These are phyloP conservation scores for Romanogobio albipinnatus DNA, from an alignment of 2,113 vertebrate species.

Conservation along the genomic window DNA sequence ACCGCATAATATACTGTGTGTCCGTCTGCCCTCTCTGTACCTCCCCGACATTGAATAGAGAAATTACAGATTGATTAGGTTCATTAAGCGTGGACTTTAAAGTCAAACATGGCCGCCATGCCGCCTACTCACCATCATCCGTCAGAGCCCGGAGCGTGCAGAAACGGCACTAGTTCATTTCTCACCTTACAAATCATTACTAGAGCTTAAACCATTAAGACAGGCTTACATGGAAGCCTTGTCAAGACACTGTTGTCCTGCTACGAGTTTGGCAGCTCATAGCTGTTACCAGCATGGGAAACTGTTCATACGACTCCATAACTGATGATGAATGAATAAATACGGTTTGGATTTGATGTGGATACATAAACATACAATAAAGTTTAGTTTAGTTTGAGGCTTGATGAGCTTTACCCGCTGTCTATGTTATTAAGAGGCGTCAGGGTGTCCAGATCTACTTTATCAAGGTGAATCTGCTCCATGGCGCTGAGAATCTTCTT, in stretches of 20 bases:
- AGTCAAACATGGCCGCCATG: slow-evolving; percentile 59
- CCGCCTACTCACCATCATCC: slow-evolving; percentile 58
- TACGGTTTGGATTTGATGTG: neutral
- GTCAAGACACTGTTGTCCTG: slow-evolving; percentile 28
- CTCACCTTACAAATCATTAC: slow-evolving; percentile 78
- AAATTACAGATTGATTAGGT: slow-evolving; percentile 56
- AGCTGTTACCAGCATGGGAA: neutral
- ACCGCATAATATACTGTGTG: slow-evolving; percentile 52
- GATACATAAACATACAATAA: neutral
- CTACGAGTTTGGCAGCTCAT: neutral
- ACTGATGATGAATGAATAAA: neutral
- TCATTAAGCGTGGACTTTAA: slow-evolving; percentile 65
- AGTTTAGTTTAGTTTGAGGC: neutral
- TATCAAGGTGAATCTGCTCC: slow-evolving; percentile 81
- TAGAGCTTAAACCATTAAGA: slow-evolving; percentile 70
- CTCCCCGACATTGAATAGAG: slow-evolving; percentile 40
- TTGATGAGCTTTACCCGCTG: slow-evolving; percentile 75
- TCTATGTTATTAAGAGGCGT: slow-evolving; percentile 75
- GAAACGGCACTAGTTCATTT: slow-evolving; percentile 56
- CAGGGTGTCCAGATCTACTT: slow-evolving; percentile 78
- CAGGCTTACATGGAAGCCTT: slow-evolving; percentile 51
- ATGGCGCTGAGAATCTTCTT: slow-evolving; percentile 81
- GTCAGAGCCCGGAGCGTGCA: slow-evolving; percentile 39
- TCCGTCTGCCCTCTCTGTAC: slow-evolving; percentile 48
- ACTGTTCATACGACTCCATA: neutral